Percentiles rank a stretch among this genome's conserved stretches.
phyloP scores from a whole-genome alignment of 2,113 vertebrate genomes.

The Laterallus jamaicensis region DNA sequence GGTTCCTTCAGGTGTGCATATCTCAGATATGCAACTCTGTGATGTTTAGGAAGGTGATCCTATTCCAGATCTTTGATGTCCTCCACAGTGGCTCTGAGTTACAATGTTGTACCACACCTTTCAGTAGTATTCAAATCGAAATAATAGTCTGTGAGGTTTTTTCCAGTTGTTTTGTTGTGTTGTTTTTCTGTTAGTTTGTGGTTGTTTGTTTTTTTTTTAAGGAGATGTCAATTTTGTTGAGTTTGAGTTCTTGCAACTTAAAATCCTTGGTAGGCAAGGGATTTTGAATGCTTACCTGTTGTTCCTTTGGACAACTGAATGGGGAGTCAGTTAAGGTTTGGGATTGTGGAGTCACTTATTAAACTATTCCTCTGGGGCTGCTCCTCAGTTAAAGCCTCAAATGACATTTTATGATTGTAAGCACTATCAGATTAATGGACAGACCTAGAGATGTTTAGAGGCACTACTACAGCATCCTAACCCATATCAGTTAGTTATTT shows the following conservation, averaged over 20 bases:
- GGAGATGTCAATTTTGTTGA: not conserved
- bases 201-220: not conserved
- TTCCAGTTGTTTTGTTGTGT: not conserved
- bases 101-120: not conserved
- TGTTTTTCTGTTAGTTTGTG: not conserved
- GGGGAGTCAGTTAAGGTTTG: not conserved
- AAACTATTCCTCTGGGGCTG: not conserved
- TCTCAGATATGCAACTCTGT: not conserved
- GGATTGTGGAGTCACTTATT: not conserved
- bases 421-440: not conserved
- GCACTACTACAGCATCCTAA: not conserved
- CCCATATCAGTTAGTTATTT: not conserved
- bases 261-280: not conserved
- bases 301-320: not conserved
- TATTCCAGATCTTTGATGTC: not conserved
- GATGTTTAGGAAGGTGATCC: not conserved
- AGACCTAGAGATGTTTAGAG: not conserved
- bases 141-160: not conserved
- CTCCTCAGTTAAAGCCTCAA: not conserved
- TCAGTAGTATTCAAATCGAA: not conserved
- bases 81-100: not conserved
- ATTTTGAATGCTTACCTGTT: not conserved
- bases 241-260: not conserved
- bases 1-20: not conserved
- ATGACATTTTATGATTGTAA: not conserved